Conservation (phyloP, 1,140 invertebrate species). For the Bombus soroeensis region DNA sequence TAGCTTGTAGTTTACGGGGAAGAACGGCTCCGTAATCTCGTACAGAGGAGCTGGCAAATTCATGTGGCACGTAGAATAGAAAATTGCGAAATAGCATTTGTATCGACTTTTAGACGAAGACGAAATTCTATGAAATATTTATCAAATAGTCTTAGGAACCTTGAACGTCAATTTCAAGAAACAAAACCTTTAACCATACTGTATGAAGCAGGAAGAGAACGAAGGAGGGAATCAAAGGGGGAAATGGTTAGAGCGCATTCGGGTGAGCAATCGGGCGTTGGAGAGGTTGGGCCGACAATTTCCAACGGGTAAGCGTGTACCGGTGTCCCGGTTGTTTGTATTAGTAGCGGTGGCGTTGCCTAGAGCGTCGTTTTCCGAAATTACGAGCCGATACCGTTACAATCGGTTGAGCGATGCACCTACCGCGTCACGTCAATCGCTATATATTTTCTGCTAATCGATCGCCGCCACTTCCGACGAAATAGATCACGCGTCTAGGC, state of each 20-base stretch:
- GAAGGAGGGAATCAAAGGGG: neutral
- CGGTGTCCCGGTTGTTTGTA: conserved; percentile 60
- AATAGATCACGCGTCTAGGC: conserved; percentile 57
- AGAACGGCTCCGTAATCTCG: conserved; percentile 50
- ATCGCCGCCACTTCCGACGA: conserved; percentile 62
- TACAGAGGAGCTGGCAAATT: conserved; percentile 36
- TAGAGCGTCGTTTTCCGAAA: conserved; percentile 65
- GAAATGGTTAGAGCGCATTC: neutral
- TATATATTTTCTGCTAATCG: conserved; percentile 67
- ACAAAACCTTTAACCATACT: neutral
- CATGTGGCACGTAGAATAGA: neutral
- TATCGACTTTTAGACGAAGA: neutral
- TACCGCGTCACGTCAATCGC: conserved; percentile 64
- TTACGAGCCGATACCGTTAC: conserved; percentile 68
- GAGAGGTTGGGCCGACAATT: conserved; percentile 48
- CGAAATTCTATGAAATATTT: neutral
- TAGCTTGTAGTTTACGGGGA: conserved; percentile 53
- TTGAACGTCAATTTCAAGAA: neutral
- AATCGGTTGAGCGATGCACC: conserved; percentile 64
- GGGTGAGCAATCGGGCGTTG: too few relatives aligned
- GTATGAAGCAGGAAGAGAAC: neutral
- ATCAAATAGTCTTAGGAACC: neutral
- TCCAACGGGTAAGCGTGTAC: conserved; percentile 27
- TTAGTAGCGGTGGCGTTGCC: conserved; percentile 51
- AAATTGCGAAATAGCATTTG: neutral